Conservation (phyloP, 2,888 invertebrate species). For the Rhagium mordax region DNA sequence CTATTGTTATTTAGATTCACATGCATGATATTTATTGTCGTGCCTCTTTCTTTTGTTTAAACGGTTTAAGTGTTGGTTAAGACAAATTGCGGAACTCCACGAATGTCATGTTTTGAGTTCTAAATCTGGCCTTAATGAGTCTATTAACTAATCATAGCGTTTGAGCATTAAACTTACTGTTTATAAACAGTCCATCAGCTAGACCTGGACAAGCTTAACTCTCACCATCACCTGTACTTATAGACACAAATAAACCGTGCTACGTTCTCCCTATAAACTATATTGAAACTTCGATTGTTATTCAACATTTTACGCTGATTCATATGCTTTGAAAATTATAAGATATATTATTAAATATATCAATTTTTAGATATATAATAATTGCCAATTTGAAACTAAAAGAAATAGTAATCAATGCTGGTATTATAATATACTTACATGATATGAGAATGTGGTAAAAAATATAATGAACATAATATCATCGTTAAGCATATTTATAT, state of each 20-base stretch:
- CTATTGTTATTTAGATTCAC: neutral
- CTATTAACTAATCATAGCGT: slow-evolving; percentile 69
- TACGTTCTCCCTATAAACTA: slow-evolving; percentile 24
- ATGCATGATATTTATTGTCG: slow-evolving; percentile 7
- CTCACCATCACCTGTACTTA: slow-evolving; percentile 37
- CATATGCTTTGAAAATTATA: neutral
- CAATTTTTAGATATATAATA: neutral
- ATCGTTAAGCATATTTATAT: too few species aligned
- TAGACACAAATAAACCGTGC: slow-evolving; percentile 39
- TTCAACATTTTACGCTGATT: slow-evolving; percentile 5
- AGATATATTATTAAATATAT: neutral
- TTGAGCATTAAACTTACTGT: slow-evolving; percentile 67
- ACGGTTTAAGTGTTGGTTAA: slow-evolving; percentile 6
- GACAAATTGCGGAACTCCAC: slow-evolving; percentile 15
- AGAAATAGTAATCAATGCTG: neutral
- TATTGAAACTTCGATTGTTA: slow-evolving; percentile 23
- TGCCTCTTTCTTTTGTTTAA: slow-evolving; percentile 9
- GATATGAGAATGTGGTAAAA: too few species aligned
- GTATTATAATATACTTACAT: too few species aligned
- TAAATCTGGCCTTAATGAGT: slow-evolving; percentile 67
- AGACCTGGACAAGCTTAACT: slow-evolving; percentile 38
- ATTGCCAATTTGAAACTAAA: neutral
- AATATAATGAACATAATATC: too few species aligned
- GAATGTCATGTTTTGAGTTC: slow-evolving; percentile 44
- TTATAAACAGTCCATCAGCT: slow-evolving; percentile 61